These are phyloP conservation scores for Dynastes hyllus DNA, from an alignment of 2,888 invertebrate species.

Conservation along the genomic window DNA sequence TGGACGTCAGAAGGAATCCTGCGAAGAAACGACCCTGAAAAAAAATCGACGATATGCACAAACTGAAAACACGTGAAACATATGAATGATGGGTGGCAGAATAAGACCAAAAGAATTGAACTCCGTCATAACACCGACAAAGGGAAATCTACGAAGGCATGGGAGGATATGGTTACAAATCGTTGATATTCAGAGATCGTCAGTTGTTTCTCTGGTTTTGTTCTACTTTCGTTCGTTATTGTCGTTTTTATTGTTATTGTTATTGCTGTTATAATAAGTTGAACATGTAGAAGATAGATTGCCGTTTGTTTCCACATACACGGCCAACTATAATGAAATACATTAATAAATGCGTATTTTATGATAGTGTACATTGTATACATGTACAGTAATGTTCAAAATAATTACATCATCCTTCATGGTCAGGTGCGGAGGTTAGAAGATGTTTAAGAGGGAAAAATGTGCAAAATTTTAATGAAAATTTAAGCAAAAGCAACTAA, in stretches of 20 bases:
- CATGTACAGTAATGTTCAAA: neutral
- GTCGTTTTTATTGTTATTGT: neutral
- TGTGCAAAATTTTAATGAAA: no score
- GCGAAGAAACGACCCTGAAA: neutral
- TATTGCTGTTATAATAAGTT: neutral
- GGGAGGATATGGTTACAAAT: no score
- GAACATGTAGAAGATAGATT: neutral
- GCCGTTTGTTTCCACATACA: neutral
- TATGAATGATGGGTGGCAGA: neutral
- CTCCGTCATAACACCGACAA: neutral
- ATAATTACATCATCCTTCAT: no score
- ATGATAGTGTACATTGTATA: neutral
- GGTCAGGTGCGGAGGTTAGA: no score
- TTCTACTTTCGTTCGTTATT: constrained; percentile 5
- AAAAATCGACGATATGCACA: neutral
- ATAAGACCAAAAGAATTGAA: neutral
- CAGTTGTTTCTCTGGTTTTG: neutral
- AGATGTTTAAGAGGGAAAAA: no score
- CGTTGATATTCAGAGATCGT: neutral
- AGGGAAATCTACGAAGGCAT: neutral
- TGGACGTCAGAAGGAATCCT: neutral
- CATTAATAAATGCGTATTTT: neutral
- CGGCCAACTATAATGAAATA: constrained; percentile 5
- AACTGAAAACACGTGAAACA: neutral
- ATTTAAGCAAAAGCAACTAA: no score